Percentiles rank a stretch among this genome's conserved stretches.
phyloP scores from a whole-genome alignment of 2,888 invertebrate species.

The Miltochrista miniata region DNA sequence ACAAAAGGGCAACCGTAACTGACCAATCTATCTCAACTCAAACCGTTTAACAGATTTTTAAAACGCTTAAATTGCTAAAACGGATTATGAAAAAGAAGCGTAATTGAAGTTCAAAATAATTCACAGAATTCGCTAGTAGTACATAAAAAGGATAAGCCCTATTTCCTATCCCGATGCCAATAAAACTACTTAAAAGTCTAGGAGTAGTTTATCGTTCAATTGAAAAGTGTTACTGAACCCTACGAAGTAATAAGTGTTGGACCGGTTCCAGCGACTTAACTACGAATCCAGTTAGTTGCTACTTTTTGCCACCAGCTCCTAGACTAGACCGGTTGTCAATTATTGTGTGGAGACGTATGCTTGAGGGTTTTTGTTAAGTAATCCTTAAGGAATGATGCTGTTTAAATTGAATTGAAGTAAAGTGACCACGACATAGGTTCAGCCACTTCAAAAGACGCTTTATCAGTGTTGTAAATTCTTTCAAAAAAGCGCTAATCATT shows the following conservation, averaged over 20 bases:
- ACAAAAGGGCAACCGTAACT: too few relatives aligned
- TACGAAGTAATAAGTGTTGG: background rate
- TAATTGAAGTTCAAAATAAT: too few relatives aligned
- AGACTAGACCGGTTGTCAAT: slow-evolving; percentile 7
- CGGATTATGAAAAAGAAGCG: too few relatives aligned
- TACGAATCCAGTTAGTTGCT: background rate
- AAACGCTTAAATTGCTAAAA: too few relatives aligned
- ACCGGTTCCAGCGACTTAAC: slow-evolving; percentile 5
- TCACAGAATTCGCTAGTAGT: too few relatives aligned
- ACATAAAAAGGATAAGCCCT: too few relatives aligned
- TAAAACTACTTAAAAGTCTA: background rate
- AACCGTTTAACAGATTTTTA: too few relatives aligned
- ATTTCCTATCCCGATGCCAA: background rate
- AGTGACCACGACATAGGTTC: background rate
- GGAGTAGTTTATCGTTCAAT: background rate
- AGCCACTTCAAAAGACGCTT: too few relatives aligned
- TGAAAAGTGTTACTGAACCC: background rate
- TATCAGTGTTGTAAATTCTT: too few relatives aligned
- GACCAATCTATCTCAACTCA: too few relatives aligned
- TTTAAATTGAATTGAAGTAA: background rate
- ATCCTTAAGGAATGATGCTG: background rate
- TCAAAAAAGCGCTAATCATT: too few relatives aligned
- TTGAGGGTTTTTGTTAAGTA: background rate
- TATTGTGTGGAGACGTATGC: slow-evolving; percentile 1
- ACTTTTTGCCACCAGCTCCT: background rate